phyloP scores from a whole-genome alignment of 2,797 vertebrate species.

The Echiichthys vipera region DNA sequence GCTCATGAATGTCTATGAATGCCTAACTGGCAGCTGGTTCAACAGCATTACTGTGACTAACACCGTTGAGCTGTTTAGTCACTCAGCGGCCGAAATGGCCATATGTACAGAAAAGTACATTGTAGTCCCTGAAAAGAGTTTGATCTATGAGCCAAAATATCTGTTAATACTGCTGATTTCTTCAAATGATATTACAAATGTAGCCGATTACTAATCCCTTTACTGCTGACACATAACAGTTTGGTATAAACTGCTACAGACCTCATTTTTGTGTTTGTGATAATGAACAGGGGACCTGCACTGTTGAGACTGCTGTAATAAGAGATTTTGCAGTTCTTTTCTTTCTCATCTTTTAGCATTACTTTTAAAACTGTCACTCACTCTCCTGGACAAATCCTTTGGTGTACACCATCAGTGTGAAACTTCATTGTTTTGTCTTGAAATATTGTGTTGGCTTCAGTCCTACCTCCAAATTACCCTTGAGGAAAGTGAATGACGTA shows the following conservation, averaged over 20 bases:
- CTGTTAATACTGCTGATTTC: background rate
- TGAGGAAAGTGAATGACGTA: background rate
- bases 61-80: slow-evolving; percentile 43
- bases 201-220: background rate
- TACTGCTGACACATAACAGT: background rate
- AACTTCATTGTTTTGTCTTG: too few species aligned
- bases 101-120: background rate
- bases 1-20: slow-evolving; percentile 46
- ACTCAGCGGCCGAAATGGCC: slow-evolving; percentile 19
- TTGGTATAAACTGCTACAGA: background rate
- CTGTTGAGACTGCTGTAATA: background rate
- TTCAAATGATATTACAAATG: background rate
- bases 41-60: slow-evolving; percentile 41
- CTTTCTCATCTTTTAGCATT: background rate
- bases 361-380: background rate
- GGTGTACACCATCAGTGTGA: background rate
- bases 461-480: background rate
- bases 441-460: too few species aligned
- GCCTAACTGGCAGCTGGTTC: slow-evolving; percentile 69
- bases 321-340: background rate
- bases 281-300: background rate
- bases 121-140: background rate
- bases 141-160: slow-evolving; percentile 2
- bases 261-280: background rate
- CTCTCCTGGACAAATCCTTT: background rate